Evolutionary conservation across 2,888 invertebrate species (phyloP).

Genomic region (Meiosimyza decipiens): DNA sequence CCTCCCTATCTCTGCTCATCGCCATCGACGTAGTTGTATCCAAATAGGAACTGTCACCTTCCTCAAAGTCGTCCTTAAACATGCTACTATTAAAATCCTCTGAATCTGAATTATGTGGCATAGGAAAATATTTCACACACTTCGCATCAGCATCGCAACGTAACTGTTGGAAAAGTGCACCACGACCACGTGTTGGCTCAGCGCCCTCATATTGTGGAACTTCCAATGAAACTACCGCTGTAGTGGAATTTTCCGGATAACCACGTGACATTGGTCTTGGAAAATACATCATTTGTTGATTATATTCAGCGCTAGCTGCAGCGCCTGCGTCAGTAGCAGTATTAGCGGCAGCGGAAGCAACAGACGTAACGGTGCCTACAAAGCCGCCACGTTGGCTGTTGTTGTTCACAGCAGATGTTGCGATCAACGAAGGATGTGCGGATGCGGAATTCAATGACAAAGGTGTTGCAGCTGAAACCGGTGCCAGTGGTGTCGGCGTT

Average conservation of each 20-base stretch:
- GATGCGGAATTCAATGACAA: not conserved
- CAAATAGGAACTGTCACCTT: not conserved
- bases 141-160: no score
- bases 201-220: not conserved
- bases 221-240: not conserved
- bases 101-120: no score
- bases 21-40: no score
- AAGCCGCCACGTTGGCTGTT: not conserved
- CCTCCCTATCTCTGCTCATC: not conserved
- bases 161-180: no score
- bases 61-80: not conserved
- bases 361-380: not conserved
- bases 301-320: not conserved
- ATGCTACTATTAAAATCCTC: no score
- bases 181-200: constrained; percentile 16
- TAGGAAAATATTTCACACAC: no score
- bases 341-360: not conserved
- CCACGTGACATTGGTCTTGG: constrained; percentile 1
- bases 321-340: not conserved
- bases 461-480: not conserved
- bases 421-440: not conserved
- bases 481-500: not conserved
- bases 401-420: not conserved
- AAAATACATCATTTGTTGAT: constrained; percentile 4
- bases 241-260: not conserved